phyloP scores from a whole-genome alignment of 92 coral and sea anemone genomes.

The Phenganax stokvisi region DNA sequence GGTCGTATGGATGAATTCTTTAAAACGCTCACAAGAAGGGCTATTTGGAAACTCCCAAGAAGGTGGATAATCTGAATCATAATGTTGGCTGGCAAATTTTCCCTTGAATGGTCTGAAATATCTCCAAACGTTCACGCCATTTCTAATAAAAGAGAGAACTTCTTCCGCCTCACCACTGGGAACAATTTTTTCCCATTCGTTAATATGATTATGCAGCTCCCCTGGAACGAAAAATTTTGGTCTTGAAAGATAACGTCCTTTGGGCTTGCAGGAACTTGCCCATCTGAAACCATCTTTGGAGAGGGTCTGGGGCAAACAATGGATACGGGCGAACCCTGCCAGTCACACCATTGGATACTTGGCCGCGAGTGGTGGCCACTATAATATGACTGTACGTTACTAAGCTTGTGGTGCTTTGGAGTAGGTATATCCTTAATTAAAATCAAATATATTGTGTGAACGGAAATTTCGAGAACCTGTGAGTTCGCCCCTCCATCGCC shows the following conservation, averaged over 20 bases:
- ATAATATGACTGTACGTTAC: conserved; percentile 1
- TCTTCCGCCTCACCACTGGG: conserved; percentile 43
- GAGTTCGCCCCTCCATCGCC: conserved; percentile 45
- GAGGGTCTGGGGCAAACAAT: conserved; percentile 51
- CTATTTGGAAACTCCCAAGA: conserved; percentile 48
- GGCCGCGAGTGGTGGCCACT: conserved; percentile 25
- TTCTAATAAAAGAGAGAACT: conserved; percentile 36
- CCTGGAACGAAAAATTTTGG: conserved; percentile 49
- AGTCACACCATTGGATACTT: conserved; percentile 53
- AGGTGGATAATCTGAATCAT: conserved; percentile 52
- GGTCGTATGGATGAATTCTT: conserved; percentile 49
- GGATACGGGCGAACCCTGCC: conserved; percentile 53
- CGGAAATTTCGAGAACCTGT: background rate
- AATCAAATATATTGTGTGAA: background rate
- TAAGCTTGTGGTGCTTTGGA: conserved; percentile 38
- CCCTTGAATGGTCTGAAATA: conserved; percentile 55
- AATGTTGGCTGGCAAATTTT: conserved; percentile 44
- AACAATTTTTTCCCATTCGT: conserved; percentile 44
- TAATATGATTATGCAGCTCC: conserved; percentile 41
- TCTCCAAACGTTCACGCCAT: conserved; percentile 42
- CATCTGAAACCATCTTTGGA: conserved; percentile 39
- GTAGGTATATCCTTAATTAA: conserved; percentile 26
- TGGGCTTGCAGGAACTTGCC: conserved; percentile 16
- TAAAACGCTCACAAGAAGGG: conserved; percentile 42
- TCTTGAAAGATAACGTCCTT: conserved; percentile 28